Evolutionary conservation across 2,888 invertebrate genomes (phyloP).

Genomic region (Crioceris asparagi): DNA sequence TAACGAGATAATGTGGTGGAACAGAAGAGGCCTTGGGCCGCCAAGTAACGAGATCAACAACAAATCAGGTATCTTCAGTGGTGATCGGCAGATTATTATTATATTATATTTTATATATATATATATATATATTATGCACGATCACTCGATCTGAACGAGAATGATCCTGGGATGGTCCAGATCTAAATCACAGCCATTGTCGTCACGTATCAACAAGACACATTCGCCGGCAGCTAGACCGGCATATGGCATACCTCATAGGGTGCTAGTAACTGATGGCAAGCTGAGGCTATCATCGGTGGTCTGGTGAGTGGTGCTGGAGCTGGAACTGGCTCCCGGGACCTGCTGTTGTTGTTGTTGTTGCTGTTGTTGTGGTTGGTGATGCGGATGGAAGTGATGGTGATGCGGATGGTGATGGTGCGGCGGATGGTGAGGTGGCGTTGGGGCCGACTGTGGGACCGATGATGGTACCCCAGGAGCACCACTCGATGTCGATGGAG

Average conservation of each 20-base stretch:
- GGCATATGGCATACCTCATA: constrained; percentile 44
- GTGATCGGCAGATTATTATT: background rate
- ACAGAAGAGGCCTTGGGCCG: background rate
- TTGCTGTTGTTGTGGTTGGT: constrained; percentile 30
- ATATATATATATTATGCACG: background rate
- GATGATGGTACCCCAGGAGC: constrained; percentile 25
- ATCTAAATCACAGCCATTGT: constrained; percentile 34
- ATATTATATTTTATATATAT: background rate
- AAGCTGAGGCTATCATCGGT: constrained; percentile 34
- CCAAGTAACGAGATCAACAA: constrained; percentile 17
- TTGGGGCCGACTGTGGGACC: constrained; percentile 24
- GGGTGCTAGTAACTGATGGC: constrained; percentile 41
- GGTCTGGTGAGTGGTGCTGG: constrained; percentile 30
- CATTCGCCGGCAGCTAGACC: constrained; percentile 42
- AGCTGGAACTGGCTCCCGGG: constrained; percentile 30
- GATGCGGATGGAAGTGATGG: constrained; percentile 28
- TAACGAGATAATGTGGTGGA: too few species aligned
- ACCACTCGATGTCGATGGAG: constrained; percentile 11
- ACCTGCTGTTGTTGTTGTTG: too few species aligned
- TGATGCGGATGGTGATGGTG: constrained; percentile 33
- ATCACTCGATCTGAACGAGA: constrained; percentile 35
- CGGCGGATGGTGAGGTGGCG: constrained; percentile 23
- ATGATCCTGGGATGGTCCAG: constrained; percentile 35
- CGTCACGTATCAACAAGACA: constrained; percentile 38
- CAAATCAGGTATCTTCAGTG: constrained; percentile 19